Percentiles rank a stretch among this genome's conserved stretches.
Evolutionary conservation across 2,113 vertebrate species (phyloP).

Genomic region (Catharus bicknelli): DNA sequence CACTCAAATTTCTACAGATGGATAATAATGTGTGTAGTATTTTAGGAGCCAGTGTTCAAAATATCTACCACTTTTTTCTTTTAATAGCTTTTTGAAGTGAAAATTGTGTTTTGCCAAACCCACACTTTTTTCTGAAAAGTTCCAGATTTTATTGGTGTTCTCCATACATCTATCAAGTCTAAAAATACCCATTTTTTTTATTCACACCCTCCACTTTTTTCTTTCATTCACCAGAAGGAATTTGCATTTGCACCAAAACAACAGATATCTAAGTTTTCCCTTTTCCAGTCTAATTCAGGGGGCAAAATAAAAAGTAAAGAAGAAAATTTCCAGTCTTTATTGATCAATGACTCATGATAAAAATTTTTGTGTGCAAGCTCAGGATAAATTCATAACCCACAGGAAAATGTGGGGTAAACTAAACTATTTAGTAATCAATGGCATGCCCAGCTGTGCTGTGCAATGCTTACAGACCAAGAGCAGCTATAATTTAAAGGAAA

Average conservation of each 20-base stretch:
- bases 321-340: neutral
- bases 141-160: neutral
- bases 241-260: neutral
- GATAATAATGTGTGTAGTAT: neutral
- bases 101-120: neutral
- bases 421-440: neutral
- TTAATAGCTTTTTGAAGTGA: neutral
- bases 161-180: neutral
- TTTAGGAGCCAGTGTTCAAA: neutral
- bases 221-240: neutral
- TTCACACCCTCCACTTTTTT: neutral
- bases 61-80: neutral
- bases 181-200: neutral
- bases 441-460: neutral
- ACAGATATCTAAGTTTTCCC: neutral
- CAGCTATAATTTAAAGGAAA: neutral
- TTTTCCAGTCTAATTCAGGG: neutral
- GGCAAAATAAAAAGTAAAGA: neutral
- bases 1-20: neutral
- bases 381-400: neutral
- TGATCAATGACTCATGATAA: neutral
- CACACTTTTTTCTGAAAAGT: neutral
- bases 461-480: neutral
- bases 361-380: neutral
- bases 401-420: neutral